Percentiles rank a stretch among this genome's conserved stretches.
Evolutionary conservation across 2,113 vertebrate species (phyloP).

Genomic region (Nothoprocta pentlandii): DNA sequence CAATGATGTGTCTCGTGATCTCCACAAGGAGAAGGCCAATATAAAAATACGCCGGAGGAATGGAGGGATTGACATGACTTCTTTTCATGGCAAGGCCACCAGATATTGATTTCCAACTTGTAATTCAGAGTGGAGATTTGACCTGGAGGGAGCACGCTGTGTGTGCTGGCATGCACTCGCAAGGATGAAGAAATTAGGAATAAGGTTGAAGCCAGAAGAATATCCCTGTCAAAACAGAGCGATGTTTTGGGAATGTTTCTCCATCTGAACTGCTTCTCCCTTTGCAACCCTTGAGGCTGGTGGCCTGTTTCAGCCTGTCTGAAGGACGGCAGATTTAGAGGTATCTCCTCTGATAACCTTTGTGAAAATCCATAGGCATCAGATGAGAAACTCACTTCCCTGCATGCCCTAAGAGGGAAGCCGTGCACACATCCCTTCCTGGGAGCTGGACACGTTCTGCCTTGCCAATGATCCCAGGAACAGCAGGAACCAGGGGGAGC

Average conservation of each 20-base stretch:
- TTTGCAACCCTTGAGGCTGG: background rate
- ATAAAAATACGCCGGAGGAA: background rate
- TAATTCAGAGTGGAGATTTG: conserved; percentile 42
- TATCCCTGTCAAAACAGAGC: background rate
- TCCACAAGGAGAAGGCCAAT: background rate
- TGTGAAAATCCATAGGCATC: background rate
- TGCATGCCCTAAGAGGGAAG: background rate
- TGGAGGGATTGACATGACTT: background rate
- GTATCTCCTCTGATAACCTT: background rate
- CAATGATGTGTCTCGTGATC: background rate
- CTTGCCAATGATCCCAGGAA: accelerated
- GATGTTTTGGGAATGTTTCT: background rate
- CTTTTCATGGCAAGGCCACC: background rate
- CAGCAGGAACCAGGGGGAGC: accelerated
- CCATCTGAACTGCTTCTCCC: conserved; percentile 8
- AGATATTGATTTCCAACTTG: background rate
- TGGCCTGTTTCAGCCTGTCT: background rate
- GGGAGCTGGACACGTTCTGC: accelerated
- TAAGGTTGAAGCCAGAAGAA: background rate
- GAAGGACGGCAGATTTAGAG: background rate
- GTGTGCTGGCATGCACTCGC: background rate
- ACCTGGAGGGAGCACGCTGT: conserved; percentile 1
- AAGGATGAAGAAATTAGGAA: conserved; percentile 32
- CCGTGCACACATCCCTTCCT: background rate
- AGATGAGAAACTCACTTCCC: background rate